Conservation (phyloP, 2,888 invertebrate genomes). For the Amphipoea lucens region DNA sequence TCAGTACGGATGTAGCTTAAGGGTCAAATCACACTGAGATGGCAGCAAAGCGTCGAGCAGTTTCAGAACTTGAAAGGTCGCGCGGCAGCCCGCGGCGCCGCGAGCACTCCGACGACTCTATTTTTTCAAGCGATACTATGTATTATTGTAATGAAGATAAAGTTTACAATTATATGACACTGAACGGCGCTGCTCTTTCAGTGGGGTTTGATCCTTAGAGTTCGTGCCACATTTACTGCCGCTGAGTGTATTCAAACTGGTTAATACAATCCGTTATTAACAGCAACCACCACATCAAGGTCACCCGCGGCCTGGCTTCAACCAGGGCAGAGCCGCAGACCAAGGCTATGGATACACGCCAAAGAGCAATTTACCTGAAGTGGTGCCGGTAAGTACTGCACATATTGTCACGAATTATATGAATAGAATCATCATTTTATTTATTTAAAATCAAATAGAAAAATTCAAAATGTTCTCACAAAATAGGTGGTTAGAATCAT, state of each 20-base stretch:
- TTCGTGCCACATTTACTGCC: background rate
- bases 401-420: background rate
- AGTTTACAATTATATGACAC: too few species aligned
- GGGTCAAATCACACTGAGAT: too few species aligned
- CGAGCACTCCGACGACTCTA: too few species aligned
- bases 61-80: too few species aligned
- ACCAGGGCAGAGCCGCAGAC: conserved; percentile 57
- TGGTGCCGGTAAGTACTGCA: conserved; percentile 63
- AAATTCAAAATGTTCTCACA: background rate
- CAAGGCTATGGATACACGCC: conserved; percentile 64
- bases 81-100: too few species aligned
- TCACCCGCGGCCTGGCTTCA: conserved; percentile 43
- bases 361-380: conserved; percentile 62
- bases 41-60: too few species aligned
- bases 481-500: background rate
- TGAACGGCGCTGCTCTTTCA: too few species aligned
- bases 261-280: background rate
- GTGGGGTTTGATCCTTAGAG: background rate
- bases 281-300: conserved; percentile 31
- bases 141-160: too few species aligned
- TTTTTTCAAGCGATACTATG: too few species aligned
- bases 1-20: background rate
- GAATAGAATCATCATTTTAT: background rate
- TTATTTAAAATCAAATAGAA: background rate
- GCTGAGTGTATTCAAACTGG: background rate